These are phyloP conservation scores for Andrena dorsata DNA, from an alignment of 2,888 invertebrate species.

Conservation along the genomic window DNA sequence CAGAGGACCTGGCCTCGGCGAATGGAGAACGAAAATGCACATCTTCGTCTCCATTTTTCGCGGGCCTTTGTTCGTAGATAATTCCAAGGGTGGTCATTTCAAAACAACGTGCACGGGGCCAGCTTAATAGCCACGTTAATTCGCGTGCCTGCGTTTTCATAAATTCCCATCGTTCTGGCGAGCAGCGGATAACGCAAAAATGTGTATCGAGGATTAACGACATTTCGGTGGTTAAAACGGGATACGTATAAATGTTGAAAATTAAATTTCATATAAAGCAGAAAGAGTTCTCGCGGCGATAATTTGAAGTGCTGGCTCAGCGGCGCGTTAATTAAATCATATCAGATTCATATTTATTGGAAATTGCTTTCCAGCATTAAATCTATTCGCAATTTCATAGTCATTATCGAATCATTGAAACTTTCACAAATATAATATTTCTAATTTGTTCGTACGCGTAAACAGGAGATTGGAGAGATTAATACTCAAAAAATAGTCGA, in stretches of 20 bases:
- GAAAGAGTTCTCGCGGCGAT: not conserved
- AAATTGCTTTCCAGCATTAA: not conserved
- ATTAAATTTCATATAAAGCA: not conserved
- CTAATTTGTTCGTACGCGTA: too few species aligned
- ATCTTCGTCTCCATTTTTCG: conserved; percentile 43
- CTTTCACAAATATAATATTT: too few species aligned
- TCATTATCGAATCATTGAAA: too few species aligned
- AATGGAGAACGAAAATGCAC: conserved; percentile 57
- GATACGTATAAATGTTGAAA: not conserved
- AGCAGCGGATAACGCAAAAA: not conserved
- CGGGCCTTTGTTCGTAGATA: conserved; percentile 61
- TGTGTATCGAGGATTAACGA: not conserved
- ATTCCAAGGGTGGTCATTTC: conserved; percentile 55
- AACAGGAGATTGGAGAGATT: too few species aligned
- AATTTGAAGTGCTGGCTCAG: not conserved
- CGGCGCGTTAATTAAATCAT: not conserved
- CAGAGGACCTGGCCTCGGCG: conserved; percentile 48
- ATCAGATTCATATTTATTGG: not conserved
- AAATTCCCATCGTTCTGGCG: not conserved
- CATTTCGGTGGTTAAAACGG: not conserved
- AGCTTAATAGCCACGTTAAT: conserved; percentile 31
- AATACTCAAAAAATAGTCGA: too few species aligned
- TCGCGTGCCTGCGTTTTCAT: conserved; percentile 16
- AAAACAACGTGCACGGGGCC: conserved; percentile 46
- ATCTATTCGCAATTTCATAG: too few species aligned